Evolutionary conservation across 1,140 invertebrate genomes (phyloP).

Genomic region (Solen grandis): DNA sequence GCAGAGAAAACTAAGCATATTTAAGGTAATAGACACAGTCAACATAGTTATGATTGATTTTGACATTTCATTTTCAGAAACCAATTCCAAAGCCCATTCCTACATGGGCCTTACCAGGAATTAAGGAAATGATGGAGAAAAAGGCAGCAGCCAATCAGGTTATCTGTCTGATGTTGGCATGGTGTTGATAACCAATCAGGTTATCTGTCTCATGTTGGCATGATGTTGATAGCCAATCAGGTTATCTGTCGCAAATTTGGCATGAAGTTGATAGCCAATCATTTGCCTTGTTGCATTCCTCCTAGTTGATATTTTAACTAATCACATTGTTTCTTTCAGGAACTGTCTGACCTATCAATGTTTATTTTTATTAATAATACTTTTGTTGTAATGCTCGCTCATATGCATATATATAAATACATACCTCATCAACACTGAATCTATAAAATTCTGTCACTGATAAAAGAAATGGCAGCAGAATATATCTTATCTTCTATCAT

Average conservation of each 20-base stretch:
- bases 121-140: conserved; percentile 57
- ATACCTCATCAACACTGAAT: no score
- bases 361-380: no score
- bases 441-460: no score
- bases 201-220: conserved; percentile 44
- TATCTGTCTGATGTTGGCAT: conserved; percentile 40
- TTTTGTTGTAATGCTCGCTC: no score
- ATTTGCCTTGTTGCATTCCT: conserved; percentile 27
- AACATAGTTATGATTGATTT: no score
- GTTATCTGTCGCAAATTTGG: conserved; percentile 44
- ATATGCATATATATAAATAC: no score
- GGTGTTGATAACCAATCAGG: conserved; percentile 42
- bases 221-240: conserved; percentile 43
- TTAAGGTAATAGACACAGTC: no score
- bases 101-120: conserved; percentile 52
- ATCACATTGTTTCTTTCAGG: not conserved
- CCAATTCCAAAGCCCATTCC: conserved; percentile 21
- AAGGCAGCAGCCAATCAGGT: conserved; percentile 51
- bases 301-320: not conserved
- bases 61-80: not conserved
- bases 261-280: conserved; percentile 41
- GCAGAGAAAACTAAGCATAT: no score
- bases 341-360: no score
- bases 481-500: no score
- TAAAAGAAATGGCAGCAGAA: no score